Evolutionary conservation across 1,140 invertebrate genomes (phyloP).

Genomic region (Drosophila malerkotliana): DNA sequence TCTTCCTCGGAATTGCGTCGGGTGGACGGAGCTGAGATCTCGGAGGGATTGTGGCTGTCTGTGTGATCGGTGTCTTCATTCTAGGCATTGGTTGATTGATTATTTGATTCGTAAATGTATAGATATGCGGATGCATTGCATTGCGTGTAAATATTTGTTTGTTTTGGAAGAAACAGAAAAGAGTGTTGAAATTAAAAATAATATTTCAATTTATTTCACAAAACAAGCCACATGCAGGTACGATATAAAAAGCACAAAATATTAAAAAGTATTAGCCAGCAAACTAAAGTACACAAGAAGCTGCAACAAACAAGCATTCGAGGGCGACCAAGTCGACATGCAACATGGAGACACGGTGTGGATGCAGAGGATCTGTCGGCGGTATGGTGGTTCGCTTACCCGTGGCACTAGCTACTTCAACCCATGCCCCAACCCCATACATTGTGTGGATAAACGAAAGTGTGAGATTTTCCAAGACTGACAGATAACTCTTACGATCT

Average conservation of each 20-base stretch:
- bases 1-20: slow-evolving; percentile 83
- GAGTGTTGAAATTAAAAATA: slow-evolving; percentile 61
- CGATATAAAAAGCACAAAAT: slow-evolving; percentile 1
- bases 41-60: slow-evolving; percentile 82
- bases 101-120: slow-evolving; percentile 27
- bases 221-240: slow-evolving; percentile 33
- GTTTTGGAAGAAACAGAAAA: slow-evolving; percentile 76
- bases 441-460: slow-evolving; percentile 3
- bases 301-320: slow-evolving; percentile 20
- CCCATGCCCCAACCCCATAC: slow-evolving; percentile 9
- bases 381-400: slow-evolving; percentile 18
- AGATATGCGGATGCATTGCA: slow-evolving; percentile 48
- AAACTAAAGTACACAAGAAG: slow-evolving; percentile 8
- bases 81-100: slow-evolving; percentile 59
- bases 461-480: slow-evolving; percentile 10
- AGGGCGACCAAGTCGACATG: neutral
- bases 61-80: slow-evolving; percentile 82
- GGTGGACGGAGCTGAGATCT: slow-evolving; percentile 78
- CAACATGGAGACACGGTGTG: neutral
- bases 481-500: slow-evolving; percentile 13
- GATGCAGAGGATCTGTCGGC: neutral
- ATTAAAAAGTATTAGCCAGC: slow-evolving; percentile 5
- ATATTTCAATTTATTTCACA: slow-evolving; percentile 41
- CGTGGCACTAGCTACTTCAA: neutral
- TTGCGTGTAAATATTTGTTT: slow-evolving; percentile 38